These are phyloP conservation scores for Lycophotia porphyrea DNA, from an alignment of 2,888 invertebrate species.

Conservation along the genomic window DNA sequence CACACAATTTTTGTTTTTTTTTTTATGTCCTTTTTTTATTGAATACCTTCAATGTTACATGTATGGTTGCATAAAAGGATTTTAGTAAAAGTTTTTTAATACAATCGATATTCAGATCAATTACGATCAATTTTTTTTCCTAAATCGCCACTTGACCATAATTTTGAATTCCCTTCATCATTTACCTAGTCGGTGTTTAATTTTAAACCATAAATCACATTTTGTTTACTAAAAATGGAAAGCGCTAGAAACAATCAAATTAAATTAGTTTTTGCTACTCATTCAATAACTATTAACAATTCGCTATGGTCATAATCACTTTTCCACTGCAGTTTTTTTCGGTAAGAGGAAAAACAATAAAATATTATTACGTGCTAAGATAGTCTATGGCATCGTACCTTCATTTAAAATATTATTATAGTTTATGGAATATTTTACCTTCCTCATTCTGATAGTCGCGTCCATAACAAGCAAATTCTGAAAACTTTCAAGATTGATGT, in stretches of 20 bases:
- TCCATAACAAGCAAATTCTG: background rate
- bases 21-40: background rate
- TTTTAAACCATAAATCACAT: background rate
- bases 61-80: background rate
- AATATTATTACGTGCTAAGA: background rate
- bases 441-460: conserved; percentile 30
- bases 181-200: background rate
- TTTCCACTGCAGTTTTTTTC: background rate
- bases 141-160: too few relatives aligned
- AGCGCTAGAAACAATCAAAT: background rate
- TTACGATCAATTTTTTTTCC: too few relatives aligned
- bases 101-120: too few relatives aligned
- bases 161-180: background rate
- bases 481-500: background rate
- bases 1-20: too few relatives aligned
- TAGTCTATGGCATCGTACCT: background rate
- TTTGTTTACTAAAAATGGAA: background rate
- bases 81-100: too few relatives aligned
- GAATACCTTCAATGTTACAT: background rate
- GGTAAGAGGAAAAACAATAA: conserved; percentile 27
- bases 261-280: background rate
- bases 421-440: conserved; percentile 25
- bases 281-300: conserved; percentile 8
- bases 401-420: conserved; percentile 8
- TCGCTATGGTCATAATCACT: background rate